Base-by-base conservation (phyloP, 2,888 invertebrate genomes). In the Erannis defoliaria region DNA sequence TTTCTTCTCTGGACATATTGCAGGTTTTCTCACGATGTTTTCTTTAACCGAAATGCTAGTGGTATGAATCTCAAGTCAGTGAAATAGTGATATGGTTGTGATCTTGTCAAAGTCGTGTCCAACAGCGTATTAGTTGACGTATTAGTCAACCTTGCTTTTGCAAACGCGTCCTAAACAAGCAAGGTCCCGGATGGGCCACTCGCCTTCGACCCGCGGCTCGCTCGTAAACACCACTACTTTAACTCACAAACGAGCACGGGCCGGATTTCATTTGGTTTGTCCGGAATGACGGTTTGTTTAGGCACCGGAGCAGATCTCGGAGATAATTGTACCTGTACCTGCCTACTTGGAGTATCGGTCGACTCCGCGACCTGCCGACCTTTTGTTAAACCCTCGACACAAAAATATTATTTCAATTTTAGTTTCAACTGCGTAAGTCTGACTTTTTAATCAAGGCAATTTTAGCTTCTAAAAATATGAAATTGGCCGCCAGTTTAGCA, bases 81-180 rank as follows among this genome's bases (percentile, higher is more conserved):
- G n/a, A n/a, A n/a, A n/a, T n/a, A n/a, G n/a, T n/a, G n/a, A n/a
- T n/a, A n/a, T n/a, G n/a, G n/a, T n/a, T n/a, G n/a, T n/a, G n/a
- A n/a, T n/a, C n/a, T n/a, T n/a, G n/a, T n/a, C n/a, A 8, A 26
- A 18, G 18, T 18, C 38, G 26, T 29, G 31, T 46, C 46, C 31
- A 0, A 5, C 12, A 2, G 6, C 2, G 2, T 1, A 19, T 19
- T 46, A 5, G 31, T 33, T n/a, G n/a, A 1, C 8, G 16, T 4
- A n/a, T n/a, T n/a, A n/a, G 9, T 6, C 12, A 8, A 5, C 3
- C 21, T 21, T 3, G 21, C 21, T 10, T 35, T 21, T 35, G n/a
- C 9, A 31, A 23, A 21, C 48, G 40, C 18, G 48, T 18, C 55
- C 56, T 50, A 26, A 42, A 57, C 49, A 42, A 49, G 50, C 56